Percentiles rank a stretch among this genome's conserved stretches.
Evolutionary conservation across 2,888 invertebrate species (phyloP).

Genomic region (Hydropsyche betteni): DNA sequence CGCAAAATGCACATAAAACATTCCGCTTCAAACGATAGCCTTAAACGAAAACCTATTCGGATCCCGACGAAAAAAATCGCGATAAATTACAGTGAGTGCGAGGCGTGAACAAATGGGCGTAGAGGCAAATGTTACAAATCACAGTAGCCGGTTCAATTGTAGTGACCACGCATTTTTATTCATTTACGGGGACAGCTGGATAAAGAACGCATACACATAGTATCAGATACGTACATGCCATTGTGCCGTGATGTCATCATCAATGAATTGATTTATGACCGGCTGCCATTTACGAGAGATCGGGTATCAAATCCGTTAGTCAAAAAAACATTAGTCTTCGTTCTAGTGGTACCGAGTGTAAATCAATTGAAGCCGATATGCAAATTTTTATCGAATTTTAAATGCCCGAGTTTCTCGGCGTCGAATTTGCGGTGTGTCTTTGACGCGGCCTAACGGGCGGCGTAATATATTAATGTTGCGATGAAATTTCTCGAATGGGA

Average conservation of each 20-base stretch:
- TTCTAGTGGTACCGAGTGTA: background rate
- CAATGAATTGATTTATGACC: conserved; percentile 22
- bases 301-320: conserved; percentile 13
- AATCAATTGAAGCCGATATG: background rate
- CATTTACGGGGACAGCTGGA: conserved; percentile 18
- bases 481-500: background rate
- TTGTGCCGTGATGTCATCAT: conserved; percentile 22
- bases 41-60: too few species aligned
- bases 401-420: too few species aligned
- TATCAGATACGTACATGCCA: background rate
- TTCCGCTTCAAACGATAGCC: too few species aligned
- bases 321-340: conserved; percentile 18
- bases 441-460: too few species aligned
- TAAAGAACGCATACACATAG: background rate
- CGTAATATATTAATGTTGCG: too few species aligned
- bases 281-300: background rate
- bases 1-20: too few species aligned
- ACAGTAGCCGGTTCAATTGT: conserved; percentile 22
- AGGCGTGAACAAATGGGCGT: background rate
- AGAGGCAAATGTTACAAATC: conserved; percentile 23
- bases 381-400: too few species aligned
- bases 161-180: conserved; percentile 10
- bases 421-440: too few species aligned
- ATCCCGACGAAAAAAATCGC: background rate
- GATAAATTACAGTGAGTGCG: background rate